A percentile compares a stretch with the other conserved stretches of the same genome.
phyloP scores from a whole-genome alignment of 2,113 vertebrate species.

The Vulpes vulpes region DNA sequence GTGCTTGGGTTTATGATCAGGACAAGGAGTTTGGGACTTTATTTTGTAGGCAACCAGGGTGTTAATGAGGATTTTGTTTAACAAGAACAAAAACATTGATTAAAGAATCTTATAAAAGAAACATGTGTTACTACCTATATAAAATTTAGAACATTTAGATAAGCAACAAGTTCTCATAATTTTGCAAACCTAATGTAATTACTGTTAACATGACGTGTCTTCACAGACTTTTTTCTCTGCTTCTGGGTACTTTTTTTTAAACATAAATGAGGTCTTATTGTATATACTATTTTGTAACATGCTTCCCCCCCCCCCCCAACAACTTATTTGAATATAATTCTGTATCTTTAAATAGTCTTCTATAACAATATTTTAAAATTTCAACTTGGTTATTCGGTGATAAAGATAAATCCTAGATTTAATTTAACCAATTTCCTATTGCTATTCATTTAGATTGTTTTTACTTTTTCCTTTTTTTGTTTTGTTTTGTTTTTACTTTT shows the following conservation, averaged over 20 bases:
- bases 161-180: not conserved
- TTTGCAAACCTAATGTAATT: not conserved
- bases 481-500: not conserved
- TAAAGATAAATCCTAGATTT: not conserved
- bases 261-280: not conserved
- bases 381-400: not conserved
- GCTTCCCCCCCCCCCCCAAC: too few species aligned
- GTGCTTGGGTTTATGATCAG: not conserved
- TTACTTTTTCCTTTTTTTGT: too few species aligned
- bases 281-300: not conserved
- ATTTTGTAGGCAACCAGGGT: not conserved
- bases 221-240: not conserved
- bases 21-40: not conserved
- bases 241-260: not conserved
- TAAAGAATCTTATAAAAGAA: not conserved
- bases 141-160: not conserved
- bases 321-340: not conserved
- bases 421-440: not conserved
- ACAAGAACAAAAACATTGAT: not conserved
- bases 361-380: constrained; percentile 4
- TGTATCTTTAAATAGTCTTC: not conserved
- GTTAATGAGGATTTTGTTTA: not conserved
- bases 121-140: not conserved
- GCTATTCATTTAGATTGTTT: constrained; percentile 35
- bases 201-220: not conserved